Evolutionary conservation across 2,888 invertebrate species (phyloP).

Genomic region (Temnothorax ravouxi): DNA sequence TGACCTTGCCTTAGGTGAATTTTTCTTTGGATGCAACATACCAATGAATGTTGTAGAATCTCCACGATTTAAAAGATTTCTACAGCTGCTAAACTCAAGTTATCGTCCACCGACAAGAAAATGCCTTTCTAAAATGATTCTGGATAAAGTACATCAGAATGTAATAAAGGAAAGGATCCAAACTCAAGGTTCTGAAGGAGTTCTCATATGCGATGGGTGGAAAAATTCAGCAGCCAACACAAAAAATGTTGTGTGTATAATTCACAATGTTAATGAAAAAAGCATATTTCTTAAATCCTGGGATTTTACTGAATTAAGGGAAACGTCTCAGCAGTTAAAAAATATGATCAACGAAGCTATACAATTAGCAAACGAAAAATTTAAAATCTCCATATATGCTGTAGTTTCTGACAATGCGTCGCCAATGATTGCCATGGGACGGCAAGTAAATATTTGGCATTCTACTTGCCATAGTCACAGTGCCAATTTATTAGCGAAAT

Average conservation of each 20-base stretch:
- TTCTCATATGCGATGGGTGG: not conserved
- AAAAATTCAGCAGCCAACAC: constrained; percentile 1
- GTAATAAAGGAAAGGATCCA: not conserved
- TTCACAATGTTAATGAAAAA: not conserved
- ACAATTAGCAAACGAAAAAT: not conserved
- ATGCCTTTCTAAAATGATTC: not conserved
- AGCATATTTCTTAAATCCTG: constrained; percentile 1
- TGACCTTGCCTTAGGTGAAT: not conserved
- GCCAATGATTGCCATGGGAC: constrained; percentile 8
- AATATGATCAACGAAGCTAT: not conserved
- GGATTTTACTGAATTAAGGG: not conserved
- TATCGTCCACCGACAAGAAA: not conserved
- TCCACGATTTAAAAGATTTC: not conserved
- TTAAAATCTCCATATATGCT: not conserved
- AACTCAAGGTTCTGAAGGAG: not conserved
- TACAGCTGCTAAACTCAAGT: not conserved
- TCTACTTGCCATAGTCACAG: constrained; percentile 3
- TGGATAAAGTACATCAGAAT: not conserved
- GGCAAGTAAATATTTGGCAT: not conserved
- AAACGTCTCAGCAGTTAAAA: not conserved
- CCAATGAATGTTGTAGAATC: not conserved
- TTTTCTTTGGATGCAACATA: constrained; percentile 1
- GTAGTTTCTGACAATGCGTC: constrained; percentile 11
- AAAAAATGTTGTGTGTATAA: not conserved
- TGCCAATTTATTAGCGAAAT: constrained; percentile 7